A percentile compares a stretch with the other conserved stretches of the same genome.
Conservation (phyloP, 2,888 invertebrate genomes). For the Troilus luridus region DNA sequence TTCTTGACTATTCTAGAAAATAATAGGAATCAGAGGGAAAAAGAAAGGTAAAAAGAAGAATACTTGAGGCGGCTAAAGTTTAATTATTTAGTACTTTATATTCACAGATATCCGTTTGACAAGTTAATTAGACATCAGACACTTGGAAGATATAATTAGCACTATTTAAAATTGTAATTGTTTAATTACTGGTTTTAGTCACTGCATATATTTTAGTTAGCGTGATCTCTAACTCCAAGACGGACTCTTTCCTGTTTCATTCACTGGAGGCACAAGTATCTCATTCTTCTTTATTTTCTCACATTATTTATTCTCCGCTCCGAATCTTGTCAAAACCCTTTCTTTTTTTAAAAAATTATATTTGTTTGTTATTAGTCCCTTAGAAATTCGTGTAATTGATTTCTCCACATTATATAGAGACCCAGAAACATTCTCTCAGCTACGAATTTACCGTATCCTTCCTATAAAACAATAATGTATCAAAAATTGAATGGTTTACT, state of each 20-base stretch:
- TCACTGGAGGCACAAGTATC: background rate
- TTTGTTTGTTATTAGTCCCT: too few species aligned
- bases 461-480: too few species aligned
- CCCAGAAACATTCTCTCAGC: too few species aligned
- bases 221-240: background rate
- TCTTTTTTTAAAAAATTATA: too few species aligned
- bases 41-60: background rate
- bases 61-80: background rate
- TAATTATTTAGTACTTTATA: conserved; percentile 41
- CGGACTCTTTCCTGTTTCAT: background rate
- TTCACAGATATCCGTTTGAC: conserved; percentile 26
- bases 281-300: background rate
- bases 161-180: conserved; percentile 44
- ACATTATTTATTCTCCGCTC: background rate
- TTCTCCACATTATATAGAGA: too few species aligned
- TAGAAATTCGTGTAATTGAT: too few species aligned
- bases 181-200: conserved; percentile 51
- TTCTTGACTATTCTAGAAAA: background rate
- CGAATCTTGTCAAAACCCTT: too few species aligned
- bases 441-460: too few species aligned
- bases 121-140: conserved; percentile 39
- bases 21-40: conserved; percentile 2
- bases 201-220: conserved; percentile 23
- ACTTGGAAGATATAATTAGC: conserved; percentile 40
- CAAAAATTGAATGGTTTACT: too few species aligned